These are phyloP conservation scores for Horisme vitalbata DNA, from an alignment of 2,888 invertebrate genomes.

Conservation along the genomic window DNA sequence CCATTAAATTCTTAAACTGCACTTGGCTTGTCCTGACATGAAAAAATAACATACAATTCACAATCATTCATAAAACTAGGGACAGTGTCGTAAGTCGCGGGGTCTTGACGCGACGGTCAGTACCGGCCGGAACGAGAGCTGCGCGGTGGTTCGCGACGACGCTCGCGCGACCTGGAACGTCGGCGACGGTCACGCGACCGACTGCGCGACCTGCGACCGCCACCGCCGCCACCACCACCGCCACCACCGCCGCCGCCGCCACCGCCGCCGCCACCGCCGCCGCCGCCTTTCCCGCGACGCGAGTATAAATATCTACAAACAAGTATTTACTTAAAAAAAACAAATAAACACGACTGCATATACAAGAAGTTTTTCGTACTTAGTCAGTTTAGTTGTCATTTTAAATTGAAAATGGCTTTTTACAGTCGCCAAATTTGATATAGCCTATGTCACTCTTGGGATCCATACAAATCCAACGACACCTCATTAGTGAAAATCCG, in stretches of 20 bases:
- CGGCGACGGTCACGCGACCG: conserved; percentile 79
- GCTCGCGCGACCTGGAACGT: conserved; percentile 83
- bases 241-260: conserved; percentile 64
- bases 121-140: conserved; percentile 83
- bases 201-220: conserved; percentile 61
- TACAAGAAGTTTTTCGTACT: no score
- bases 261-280: conserved; percentile 69
- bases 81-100: conserved; percentile 8
- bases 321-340: no score
- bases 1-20: no score
- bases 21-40: no score
- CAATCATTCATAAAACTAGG: not conserved
- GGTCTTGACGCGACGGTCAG: conserved; percentile 49
- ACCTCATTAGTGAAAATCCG: no score
- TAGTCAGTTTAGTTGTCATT: no score
- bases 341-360: no score
- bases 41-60: no score
- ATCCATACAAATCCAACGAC: no score
- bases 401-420: no score
- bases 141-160: conserved; percentile 77
- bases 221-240: conserved; percentile 25
- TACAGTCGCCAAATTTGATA: no score
- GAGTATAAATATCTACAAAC: conserved; percentile 87
- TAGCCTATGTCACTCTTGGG: no score
- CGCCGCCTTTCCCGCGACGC: conserved; percentile 83